These are phyloP conservation scores for Isotomurus palustris DNA, from an alignment of 2,888 invertebrate species.

Conservation along the genomic window DNA sequence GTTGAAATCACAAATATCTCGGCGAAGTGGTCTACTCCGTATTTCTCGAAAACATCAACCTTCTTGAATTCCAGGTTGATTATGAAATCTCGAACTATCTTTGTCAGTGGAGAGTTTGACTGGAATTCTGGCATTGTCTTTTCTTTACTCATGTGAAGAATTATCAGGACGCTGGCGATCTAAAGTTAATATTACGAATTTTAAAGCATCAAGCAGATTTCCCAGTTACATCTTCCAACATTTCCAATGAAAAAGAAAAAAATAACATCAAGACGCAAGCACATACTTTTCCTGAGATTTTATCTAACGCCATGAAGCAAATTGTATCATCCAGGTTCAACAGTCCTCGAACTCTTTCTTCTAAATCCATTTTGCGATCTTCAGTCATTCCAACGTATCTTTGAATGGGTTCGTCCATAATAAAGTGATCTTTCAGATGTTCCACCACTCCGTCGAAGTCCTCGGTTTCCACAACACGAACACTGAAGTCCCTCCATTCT, in stretches of 20 bases:
- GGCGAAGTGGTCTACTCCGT: conserved; percentile 7
- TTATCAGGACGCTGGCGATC: conserved; percentile 9
- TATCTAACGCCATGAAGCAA: conserved; percentile 1
- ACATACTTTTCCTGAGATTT: not conserved
- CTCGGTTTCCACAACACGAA: conserved; percentile 5
- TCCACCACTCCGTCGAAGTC: conserved; percentile 13
- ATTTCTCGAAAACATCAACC: not conserved
- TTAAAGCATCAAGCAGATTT: no score
- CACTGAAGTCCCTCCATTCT: conserved; percentile 26
- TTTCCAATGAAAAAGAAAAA: no score
- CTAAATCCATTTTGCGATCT: conserved; percentile 16
- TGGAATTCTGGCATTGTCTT: not conserved
- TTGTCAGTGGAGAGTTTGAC: not conserved
- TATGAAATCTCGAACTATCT: not conserved
- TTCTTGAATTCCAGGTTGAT: not conserved
- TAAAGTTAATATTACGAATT: no score
- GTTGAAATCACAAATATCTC: conserved; percentile 18
- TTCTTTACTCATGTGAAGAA: not conserved
- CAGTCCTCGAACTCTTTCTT: not conserved
- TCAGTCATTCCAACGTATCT: conserved; percentile 7
- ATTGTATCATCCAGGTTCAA: conserved; percentile 6
- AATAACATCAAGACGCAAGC: not conserved
- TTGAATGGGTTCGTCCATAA: conserved; percentile 24
- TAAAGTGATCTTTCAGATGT: conserved; percentile 12
- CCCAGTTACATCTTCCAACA: no score